phyloP scores from a whole-genome alignment of 2,888 invertebrate genomes.

The Lithophane leautieri region DNA sequence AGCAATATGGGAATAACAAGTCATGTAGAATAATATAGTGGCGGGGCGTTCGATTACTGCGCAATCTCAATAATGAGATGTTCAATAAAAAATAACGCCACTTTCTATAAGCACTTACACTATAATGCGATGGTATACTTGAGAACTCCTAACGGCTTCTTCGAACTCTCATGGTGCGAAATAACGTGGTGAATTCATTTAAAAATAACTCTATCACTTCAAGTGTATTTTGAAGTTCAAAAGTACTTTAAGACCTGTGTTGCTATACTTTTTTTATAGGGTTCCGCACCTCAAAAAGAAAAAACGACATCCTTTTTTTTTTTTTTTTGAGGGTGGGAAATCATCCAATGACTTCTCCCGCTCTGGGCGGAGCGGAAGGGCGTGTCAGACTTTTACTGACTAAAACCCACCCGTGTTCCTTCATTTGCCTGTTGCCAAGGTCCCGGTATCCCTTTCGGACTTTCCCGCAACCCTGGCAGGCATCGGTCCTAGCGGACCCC shows the following conservation, averaged over 20 bases:
- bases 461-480: no score
- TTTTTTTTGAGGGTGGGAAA: no score
- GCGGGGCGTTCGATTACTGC: conserved; percentile 12
- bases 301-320: neutral
- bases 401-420: no score
- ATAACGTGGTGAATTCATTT: neutral
- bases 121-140: conserved; percentile 33
- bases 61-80: conserved; percentile 44
- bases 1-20: conserved; percentile 1
- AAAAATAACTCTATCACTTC: neutral
- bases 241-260: neutral
- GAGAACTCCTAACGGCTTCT: conserved; percentile 14
- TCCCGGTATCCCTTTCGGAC: no score
- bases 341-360: no score
- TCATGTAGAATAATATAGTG: conserved; percentile 8
- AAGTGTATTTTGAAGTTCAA: conserved; percentile 1
- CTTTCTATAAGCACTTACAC: conserved; percentile 48
- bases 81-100: conserved; percentile 44
- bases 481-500: no score
- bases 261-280: neutral
- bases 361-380: no score
- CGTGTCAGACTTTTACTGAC: no score
- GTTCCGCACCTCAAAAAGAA: neutral
- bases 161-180: conserved; percentile 9
- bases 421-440: no score